Conservation (phyloP, 2,797 vertebrate genomes). For the Leucoraja ocellata region DNA sequence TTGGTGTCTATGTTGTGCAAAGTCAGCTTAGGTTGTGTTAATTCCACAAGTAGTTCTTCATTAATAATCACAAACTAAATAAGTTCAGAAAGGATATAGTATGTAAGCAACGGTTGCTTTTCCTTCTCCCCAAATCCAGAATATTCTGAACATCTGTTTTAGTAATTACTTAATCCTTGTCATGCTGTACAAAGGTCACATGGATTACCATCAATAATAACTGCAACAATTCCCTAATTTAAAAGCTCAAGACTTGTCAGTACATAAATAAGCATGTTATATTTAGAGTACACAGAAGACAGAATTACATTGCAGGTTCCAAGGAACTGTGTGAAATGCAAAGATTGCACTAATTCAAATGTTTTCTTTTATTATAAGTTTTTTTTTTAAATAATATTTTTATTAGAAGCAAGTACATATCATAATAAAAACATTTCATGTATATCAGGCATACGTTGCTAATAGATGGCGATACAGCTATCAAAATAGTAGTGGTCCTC, state of each 20-base stretch:
- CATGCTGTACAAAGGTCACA: background rate
- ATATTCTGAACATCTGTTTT: conserved; percentile 15
- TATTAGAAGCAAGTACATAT: too few species aligned
- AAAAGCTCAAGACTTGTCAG: background rate
- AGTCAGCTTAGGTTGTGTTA: background rate
- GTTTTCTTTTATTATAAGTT: too few species aligned
- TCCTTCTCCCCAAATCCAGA: background rate
- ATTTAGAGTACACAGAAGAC: background rate
- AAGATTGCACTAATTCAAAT: background rate
- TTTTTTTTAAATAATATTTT: too few species aligned
- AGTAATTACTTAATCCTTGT: conserved; percentile 17
- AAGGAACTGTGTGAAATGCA: background rate
- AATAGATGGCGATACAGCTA: too few species aligned
- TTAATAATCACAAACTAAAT: background rate
- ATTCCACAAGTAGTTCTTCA: background rate
- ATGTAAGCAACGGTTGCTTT: background rate
- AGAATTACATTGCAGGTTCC: background rate
- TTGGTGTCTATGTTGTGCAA: background rate
- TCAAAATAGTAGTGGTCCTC: too few species aligned
- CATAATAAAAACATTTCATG: too few species aligned
- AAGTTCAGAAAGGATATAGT: background rate
- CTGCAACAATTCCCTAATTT: background rate
- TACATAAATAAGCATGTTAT: background rate
- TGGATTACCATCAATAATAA: background rate
- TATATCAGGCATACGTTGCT: too few species aligned